A percentile compares a stretch with the other conserved stretches of the same genome.
Conservation (phyloP, 2,797 vertebrate genomes). For the Arrhamphus sclerolepis region DNA sequence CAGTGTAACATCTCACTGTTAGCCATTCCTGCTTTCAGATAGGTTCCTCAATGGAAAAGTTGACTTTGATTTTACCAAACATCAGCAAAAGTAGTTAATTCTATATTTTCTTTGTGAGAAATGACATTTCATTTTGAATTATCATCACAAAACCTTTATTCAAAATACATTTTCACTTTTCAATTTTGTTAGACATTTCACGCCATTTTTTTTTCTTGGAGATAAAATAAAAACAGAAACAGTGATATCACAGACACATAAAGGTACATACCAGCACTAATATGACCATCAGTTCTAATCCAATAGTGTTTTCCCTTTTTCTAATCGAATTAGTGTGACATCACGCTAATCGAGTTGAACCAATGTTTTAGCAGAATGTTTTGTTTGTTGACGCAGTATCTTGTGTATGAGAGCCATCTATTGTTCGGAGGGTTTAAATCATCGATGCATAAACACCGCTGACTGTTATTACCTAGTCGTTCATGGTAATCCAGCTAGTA, state of each 20-base stretch:
- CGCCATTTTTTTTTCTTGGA: slow-evolving; percentile 9
- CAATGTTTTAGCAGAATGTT: slow-evolving; percentile 38
- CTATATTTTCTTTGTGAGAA: slow-evolving; percentile 1
- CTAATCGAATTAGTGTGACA: slow-evolving; percentile 72
- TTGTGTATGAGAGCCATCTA: slow-evolving; percentile 41
- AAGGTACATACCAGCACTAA: slow-evolving; percentile 45
- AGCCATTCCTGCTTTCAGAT: slow-evolving; percentile 5
- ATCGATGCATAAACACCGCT: slow-evolving; percentile 45
- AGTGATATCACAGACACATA: slow-evolving; percentile 32
- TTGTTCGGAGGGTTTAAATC: slow-evolving; percentile 60
- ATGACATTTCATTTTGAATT: slow-evolving; percentile 4
- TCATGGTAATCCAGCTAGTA: slow-evolving; percentile 55
- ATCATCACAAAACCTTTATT: neutral
- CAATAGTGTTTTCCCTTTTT: slow-evolving; percentile 50
- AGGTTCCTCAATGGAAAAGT: no score
- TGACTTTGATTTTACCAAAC: slow-evolving; percentile 7
- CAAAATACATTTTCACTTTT: no score
- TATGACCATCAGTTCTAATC: slow-evolving; percentile 48
- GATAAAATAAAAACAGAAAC: slow-evolving; percentile 13
- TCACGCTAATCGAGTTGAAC: slow-evolving; percentile 63
- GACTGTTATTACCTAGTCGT: slow-evolving; percentile 38
- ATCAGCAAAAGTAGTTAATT: neutral
- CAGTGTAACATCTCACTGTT: no score
- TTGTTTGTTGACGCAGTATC: slow-evolving; percentile 57
- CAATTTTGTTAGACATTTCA: slow-evolving; percentile 26